Evolutionary conservation across 2,888 invertebrate species (phyloP).

Genomic region (Raillietiella orientalis): DNA sequence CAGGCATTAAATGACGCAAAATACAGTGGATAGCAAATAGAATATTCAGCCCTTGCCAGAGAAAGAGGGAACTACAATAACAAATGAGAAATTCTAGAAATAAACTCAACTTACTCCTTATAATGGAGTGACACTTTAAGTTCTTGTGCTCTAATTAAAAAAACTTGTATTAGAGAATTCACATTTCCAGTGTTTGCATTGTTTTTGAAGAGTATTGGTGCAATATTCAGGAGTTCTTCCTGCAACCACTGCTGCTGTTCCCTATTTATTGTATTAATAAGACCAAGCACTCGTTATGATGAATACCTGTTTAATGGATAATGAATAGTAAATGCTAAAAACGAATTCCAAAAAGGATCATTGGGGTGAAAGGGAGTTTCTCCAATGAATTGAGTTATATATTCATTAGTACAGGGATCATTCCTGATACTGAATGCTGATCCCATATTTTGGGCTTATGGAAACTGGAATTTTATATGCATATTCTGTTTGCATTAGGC

Average conservation of each 20-base stretch:
- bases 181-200: slow-evolving; percentile 68
- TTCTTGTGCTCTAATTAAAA: slow-evolving; percentile 45
- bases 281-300: too few species aligned
- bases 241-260: too few species aligned
- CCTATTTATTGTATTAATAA: too few species aligned
- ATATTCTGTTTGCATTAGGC: too few species aligned
- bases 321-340: slow-evolving; percentile 61
- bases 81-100: slow-evolving; percentile 7
- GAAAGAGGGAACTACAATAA: slow-evolving; percentile 29
- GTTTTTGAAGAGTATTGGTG: slow-evolving; percentile 44
- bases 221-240: too few species aligned
- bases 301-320: slow-evolving; percentile 43
- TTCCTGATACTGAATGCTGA: slow-evolving; percentile 40
- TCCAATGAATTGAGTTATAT: slow-evolving; percentile 41
- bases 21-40: slow-evolving; percentile 48
- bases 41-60: slow-evolving; percentile 83
- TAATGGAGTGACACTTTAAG: slow-evolving; percentile 51
- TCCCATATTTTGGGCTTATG: slow-evolving; percentile 48
- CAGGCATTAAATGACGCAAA: slow-evolving; percentile 62
- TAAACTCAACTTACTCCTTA: slow-evolving; percentile 33
- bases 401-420: slow-evolving; percentile 42
- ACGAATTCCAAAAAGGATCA: slow-evolving; percentile 74
- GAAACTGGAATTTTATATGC: too few species aligned
- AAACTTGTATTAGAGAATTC: slow-evolving; percentile 51
- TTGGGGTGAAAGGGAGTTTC: slow-evolving; percentile 43